These are phyloP conservation scores for Lumbricus terrestris DNA, from an alignment of 2,888 invertebrate species.

Conservation along the genomic window DNA sequence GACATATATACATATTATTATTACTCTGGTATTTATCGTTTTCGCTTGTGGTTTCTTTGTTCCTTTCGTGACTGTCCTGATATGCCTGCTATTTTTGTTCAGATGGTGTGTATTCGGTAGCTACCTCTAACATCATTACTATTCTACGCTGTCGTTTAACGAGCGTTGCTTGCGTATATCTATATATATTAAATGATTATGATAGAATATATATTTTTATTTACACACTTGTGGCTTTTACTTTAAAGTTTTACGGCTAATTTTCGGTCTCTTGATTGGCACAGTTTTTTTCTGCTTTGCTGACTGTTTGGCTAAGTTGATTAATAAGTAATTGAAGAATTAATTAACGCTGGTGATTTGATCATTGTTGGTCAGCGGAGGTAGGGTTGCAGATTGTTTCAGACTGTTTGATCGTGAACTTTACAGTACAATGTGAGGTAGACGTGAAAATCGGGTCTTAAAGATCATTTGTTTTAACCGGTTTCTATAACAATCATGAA, in stretches of 20 bases:
- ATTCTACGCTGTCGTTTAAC: background rate
- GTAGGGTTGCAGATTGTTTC: background rate
- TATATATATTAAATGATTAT: background rate
- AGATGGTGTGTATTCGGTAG: background rate
- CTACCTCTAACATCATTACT: slow-evolving; percentile 14
- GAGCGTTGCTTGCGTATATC: background rate
- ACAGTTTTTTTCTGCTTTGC: background rate
- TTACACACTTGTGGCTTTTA: background rate
- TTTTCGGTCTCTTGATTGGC: background rate
- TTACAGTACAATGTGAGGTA: background rate
- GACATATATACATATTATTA: background rate
- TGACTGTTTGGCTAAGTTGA: background rate
- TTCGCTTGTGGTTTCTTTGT: slow-evolving; percentile 15
- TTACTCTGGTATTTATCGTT: slow-evolving; percentile 12
- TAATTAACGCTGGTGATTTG: background rate
- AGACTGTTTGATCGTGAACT: background rate
- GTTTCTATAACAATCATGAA: background rate
- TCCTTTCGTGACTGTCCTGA: background rate
- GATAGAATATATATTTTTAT: background rate
- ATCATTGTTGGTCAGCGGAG: background rate
- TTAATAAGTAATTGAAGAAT: background rate
- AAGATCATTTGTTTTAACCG: background rate
- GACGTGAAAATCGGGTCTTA: background rate
- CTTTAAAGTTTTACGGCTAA: background rate
- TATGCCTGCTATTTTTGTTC: background rate